Base-by-base conservation (phyloP, 92 coral and sea anemone genomes). In the Phenganax stokvisi region DNA sequence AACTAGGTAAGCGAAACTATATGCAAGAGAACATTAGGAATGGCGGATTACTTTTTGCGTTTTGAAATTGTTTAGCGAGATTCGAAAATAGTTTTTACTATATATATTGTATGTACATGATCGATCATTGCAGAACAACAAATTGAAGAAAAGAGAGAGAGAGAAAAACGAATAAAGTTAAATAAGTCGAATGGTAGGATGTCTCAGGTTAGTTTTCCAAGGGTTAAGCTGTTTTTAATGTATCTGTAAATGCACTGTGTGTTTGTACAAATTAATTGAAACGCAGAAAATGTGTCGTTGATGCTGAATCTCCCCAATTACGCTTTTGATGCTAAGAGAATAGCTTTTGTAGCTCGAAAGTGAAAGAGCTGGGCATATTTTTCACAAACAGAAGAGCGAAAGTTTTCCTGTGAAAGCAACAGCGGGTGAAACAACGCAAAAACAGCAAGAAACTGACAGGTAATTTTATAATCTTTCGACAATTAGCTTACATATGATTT, bases 121-220 rank as follows among this genome's bases (percentile, higher is more conserved):
- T 7, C 12, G 28, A 27, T 16, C 17, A 67, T 15, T 79, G 56
- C 80, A 93, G 97, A 88, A 61, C 84, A 80, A 70, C 98, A 91
- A 85, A 91, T 93, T 29, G 88, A 79, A 74, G 98, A 89, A 75
- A 93, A 93, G 78, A 93, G 87, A 83, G 93, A 89, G 70, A 92
- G 87, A 52, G 90, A 89, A 62, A 84, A 85, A 66, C 89, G 87
- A 63, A 81, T 88, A 60, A 93, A 91, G 53, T 16, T 29, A 57
- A 79, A 8, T 79, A 60, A 79, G 28, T 77, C 81, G 15, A 51
- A 27, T 51, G 72, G 25, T 65, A 12, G 13, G 15, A 10, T 52
- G 0, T 31, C 57, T 25, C 83, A 63, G 74, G 83, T 79, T 63
- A 60, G 74, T 20, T 3, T 10, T 29, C 8, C 25, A 56, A 51